These are phyloP conservation scores for Oophaga pumilio DNA, from an alignment of 2,113 vertebrate species.

Conservation along the genomic window DNA sequence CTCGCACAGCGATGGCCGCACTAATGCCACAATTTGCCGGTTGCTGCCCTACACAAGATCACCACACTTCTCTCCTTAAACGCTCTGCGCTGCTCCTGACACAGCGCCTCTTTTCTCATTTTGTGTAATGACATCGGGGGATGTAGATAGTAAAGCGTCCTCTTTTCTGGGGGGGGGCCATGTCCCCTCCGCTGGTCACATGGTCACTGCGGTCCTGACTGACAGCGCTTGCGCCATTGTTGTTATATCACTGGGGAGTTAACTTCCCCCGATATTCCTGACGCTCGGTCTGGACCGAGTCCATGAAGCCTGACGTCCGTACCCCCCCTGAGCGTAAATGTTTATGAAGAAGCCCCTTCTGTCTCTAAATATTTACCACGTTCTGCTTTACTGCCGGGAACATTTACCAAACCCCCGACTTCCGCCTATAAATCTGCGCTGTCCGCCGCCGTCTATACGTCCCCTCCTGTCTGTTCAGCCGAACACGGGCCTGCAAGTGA, in stretches of 20 bases:
- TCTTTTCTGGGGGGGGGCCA: not conserved
- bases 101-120: not conserved
- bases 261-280: not conserved
- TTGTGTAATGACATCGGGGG: not conserved
- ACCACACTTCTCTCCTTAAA: not conserved
- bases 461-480: not conserved
- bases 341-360: conserved; percentile 6
- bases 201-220: not conserved
- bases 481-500: too few relatives aligned
- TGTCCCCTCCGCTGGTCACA: not conserved
- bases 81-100: not conserved
- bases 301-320: not conserved
- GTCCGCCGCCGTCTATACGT: not conserved
- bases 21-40: too few relatives aligned
- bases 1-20: not conserved
- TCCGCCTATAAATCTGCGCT: not conserved
- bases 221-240: not conserved
- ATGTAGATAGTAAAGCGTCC: not conserved
- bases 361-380: conserved; percentile 21
- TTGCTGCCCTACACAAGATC: not conserved
- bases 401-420: not conserved
- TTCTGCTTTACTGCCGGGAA: not conserved
- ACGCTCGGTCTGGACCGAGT: not conserved
- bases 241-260: not conserved
- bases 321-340: not conserved